These are phyloP conservation scores for Microctenopoma lineatum DNA, from an alignment of 2,797 vertebrate genomes.

Conservation along the genomic window DNA sequence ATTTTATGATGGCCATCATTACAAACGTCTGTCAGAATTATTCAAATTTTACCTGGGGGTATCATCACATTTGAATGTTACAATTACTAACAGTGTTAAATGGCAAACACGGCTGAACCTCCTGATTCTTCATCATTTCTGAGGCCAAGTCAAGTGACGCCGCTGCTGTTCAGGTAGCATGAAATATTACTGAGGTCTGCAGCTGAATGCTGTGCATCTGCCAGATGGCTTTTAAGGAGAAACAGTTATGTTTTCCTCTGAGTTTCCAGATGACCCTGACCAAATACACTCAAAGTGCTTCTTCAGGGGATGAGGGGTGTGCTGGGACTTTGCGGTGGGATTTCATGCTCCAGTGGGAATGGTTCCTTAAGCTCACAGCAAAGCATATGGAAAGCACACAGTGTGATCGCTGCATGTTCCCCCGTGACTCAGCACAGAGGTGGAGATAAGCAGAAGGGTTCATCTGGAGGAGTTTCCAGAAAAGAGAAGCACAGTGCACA, in stretches of 20 bases:
- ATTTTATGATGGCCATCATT: constrained; percentile 62
- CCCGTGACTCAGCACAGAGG: constrained; percentile 35
- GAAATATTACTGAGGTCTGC: constrained; percentile 38
- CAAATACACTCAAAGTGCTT: constrained; percentile 43
- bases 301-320: constrained; percentile 30
- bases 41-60: constrained; percentile 38
- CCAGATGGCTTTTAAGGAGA: constrained; percentile 37
- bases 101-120: constrained; percentile 9
- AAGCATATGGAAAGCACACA: constrained; percentile 44
- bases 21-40: constrained; percentile 47
- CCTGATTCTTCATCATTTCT: constrained; percentile 12
- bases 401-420: constrained; percentile 45
- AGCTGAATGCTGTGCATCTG: constrained; percentile 7
- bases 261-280: constrained; percentile 54
- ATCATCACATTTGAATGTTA: constrained; percentile 38
- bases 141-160: constrained; percentile 10
- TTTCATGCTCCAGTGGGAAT: constrained; percentile 63
- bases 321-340: constrained; percentile 51
- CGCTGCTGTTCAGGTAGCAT: constrained; percentile 31
- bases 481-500: constrained; percentile 32
- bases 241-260: constrained; percentile 19
- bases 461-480: constrained; percentile 44
- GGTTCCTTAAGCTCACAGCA: constrained; percentile 49
- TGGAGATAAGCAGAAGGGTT: constrained; percentile 51
- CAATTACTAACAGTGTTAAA: constrained; percentile 16